Base-by-base conservation (phyloP, 2,113 vertebrate species). In the Megaptera novaeangliae region DNA sequence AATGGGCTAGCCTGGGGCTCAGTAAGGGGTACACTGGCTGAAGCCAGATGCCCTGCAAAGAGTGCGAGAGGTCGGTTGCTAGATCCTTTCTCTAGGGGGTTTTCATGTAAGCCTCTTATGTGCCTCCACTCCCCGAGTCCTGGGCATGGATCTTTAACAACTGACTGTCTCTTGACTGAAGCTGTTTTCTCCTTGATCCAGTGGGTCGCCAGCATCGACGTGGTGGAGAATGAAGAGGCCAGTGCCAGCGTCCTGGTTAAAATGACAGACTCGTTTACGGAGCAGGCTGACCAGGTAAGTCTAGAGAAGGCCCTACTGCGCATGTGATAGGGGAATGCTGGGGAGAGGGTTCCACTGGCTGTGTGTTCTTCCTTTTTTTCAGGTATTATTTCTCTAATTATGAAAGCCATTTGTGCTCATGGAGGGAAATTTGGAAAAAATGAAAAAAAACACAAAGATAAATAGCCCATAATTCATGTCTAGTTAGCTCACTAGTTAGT, bases 131-230 rank as follows among this genome's bases (percentile, higher is more conserved):
- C 10, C 7, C 21, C 25, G 17, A 5, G 20, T 39, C 94, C 52
- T 44, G 75, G 36, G 12, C 57, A 1, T 55, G 13, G 75, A 3
- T 87, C 52, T 74, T 80, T 61, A 17, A 20, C 6, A 46, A 2
- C 12, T 15, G 17, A 1, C 2, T n/a, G 55, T 31, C 9, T 94
- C 21, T 71, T 75, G 64, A 84, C 68, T 61, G 5, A 63, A 80
- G 8, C 78, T 21, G 46, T 5, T 88, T 8, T 87, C 18, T 96
- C 6, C 34, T 2, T 1, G 0, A 34, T 3, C 9, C 96, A 99
- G 99, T 99, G 99, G 99, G 99, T 99, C 6, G 99, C 99, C 55
- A 99, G 99, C 92, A 99, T 99, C 78, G 99, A 99, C 55, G 98
- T 99, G 78, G 98, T 92, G 14, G 99, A 99, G 82, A 99, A 99